These are phyloP conservation scores for Acipenser oxyrinchus DNA, from an alignment of 2,797 vertebrate species.

Conservation along the genomic window DNA sequence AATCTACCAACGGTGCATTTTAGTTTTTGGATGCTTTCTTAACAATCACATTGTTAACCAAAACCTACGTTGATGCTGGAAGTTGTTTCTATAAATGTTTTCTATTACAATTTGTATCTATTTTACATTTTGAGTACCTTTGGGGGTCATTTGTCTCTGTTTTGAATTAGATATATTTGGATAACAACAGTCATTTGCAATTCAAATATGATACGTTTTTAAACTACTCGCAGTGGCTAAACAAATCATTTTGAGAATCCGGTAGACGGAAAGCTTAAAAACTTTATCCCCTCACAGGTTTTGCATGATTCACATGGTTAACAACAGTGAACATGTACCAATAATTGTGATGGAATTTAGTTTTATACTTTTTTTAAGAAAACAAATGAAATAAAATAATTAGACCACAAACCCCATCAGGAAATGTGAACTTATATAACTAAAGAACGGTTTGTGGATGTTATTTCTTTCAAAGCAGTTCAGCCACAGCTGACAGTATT, in stretches of 20 bases:
- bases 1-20: too few species aligned
- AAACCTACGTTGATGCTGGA: too few species aligned
- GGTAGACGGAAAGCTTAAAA: slow-evolving; percentile 39
- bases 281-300: slow-evolving; percentile 23
- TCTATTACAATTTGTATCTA: slow-evolving; percentile 8
- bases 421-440: too few species aligned
- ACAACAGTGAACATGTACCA: too few species aligned
- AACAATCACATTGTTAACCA: too few species aligned
- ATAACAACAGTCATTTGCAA: slow-evolving; percentile 58
- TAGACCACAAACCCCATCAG: not conserved
- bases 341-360: too few species aligned
- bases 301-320: not conserved
- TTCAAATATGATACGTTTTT: slow-evolving; percentile 60
- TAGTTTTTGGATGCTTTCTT: too few species aligned
- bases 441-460: not conserved
- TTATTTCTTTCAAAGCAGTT: not conserved
- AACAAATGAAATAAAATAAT: not conserved
- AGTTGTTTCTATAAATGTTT: too few species aligned
- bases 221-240: slow-evolving; percentile 51
- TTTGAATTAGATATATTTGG: slow-evolving; percentile 50
- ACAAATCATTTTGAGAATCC: slow-evolving; percentile 42
- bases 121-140: slow-evolving; percentile 47
- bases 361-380: slow-evolving; percentile 2
- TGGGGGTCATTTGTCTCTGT: slow-evolving; percentile 54
- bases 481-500: not conserved